Percentiles rank a stretch among this genome's conserved stretches.
phyloP scores from a whole-genome alignment of 53 echinoderm and acorn worm species.

The Patiria pectinifera region DNA sequence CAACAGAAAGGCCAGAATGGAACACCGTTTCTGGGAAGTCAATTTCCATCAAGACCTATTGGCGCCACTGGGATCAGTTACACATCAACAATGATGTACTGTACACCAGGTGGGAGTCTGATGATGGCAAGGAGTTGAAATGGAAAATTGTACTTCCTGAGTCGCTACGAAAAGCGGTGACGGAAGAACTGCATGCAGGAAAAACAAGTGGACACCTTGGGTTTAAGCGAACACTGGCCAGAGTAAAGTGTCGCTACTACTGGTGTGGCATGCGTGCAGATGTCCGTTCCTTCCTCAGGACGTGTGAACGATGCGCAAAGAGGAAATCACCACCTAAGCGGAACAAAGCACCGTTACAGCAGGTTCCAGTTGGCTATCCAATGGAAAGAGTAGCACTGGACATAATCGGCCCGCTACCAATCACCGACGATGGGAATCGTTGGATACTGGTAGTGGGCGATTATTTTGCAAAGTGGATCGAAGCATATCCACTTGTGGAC shows the following conservation, averaged over 20 bases:
- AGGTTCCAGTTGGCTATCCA: not conserved
- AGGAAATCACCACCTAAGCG: not conserved
- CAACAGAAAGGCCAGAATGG: too few relatives aligned
- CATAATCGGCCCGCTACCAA: slow-evolving; percentile 48
- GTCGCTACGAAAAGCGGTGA: not conserved
- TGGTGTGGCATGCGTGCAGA: slow-evolving; percentile 27
- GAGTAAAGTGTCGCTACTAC: not conserved
- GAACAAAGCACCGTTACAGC: slow-evolving; percentile 25
- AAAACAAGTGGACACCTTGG: slow-evolving; percentile 27
- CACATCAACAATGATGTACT: not conserved
- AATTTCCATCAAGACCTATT: too few relatives aligned
- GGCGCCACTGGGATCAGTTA: too few relatives aligned
- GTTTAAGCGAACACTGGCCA: slow-evolving; percentile 2
- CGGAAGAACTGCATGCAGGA: slow-evolving; percentile 18
- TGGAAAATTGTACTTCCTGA: slow-evolving; percentile 14
- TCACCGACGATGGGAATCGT: not conserved
- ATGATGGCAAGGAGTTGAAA: not conserved
- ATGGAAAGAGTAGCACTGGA: slow-evolving; percentile 38
- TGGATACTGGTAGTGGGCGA: slow-evolving; percentile 51
- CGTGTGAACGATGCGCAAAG: slow-evolving; percentile 16
- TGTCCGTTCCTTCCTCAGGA: not conserved
- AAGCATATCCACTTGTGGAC: slow-evolving; percentile 56
- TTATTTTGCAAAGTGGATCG: slow-evolving; percentile 61
- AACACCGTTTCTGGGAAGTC: too few relatives aligned
- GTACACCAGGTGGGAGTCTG: slow-evolving; percentile 9